Conservation (phyloP, 2,797 vertebrate species). For the Sphenodon punctatus region DNA sequence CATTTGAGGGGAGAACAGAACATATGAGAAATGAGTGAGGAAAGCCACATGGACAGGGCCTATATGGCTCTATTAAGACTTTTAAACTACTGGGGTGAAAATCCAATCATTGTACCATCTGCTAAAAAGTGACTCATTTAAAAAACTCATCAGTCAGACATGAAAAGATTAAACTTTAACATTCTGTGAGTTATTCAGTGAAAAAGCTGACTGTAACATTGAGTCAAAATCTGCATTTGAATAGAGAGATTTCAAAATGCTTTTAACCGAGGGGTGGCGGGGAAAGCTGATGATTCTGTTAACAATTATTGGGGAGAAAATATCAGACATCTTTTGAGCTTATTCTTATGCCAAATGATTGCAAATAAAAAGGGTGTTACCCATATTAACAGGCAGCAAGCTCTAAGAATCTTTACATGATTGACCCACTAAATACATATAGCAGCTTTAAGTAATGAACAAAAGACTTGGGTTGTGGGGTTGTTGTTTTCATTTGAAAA, state of each 20-base stretch:
- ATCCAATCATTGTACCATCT: neutral
- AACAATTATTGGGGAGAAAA: slow-evolving; percentile 6
- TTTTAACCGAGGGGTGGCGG: neutral
- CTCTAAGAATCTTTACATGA: slow-evolving; percentile 5
- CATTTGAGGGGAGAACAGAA: neutral
- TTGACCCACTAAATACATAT: neutral
- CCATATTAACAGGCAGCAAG: neutral
- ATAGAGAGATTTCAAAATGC: slow-evolving; percentile 12
- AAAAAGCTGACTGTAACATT: neutral
- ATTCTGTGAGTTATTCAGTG: neutral
- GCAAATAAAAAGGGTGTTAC: slow-evolving; percentile 2
- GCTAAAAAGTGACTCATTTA: neutral
- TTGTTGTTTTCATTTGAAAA: neutral
- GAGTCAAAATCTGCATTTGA: slow-evolving; percentile 29
- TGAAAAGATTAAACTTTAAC: neutral
- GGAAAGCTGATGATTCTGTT: neutral
- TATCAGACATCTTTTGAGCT: neutral
- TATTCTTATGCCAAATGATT: slow-evolving; percentile 2
- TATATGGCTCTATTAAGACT: neutral
- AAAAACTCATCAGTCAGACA: neutral
- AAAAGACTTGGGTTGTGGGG: neutral
- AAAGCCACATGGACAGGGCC: neutral
- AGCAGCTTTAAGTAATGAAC: slow-evolving; percentile 20
- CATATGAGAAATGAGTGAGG: neutral
- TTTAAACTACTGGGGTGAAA: neutral